phyloP scores from a whole-genome alignment of 2,888 invertebrate genomes.

The Marasmarcha lunaedactyla region DNA sequence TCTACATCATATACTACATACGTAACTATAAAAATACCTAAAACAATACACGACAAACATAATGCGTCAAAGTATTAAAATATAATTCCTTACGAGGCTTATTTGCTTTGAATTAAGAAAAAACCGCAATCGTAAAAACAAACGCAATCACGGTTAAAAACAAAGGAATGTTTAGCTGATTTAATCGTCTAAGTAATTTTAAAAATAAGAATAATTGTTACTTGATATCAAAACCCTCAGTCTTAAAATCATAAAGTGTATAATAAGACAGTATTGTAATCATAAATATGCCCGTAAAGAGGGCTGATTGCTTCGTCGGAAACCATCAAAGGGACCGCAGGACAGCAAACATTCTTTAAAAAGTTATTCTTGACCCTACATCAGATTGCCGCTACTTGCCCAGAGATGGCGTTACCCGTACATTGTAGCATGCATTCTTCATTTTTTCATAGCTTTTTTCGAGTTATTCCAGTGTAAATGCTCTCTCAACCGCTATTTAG shows the following conservation, averaged over 20 bases:
- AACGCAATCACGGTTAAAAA: no score
- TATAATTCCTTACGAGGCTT: no score
- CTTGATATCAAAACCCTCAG: slow-evolving; percentile 19
- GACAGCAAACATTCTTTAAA: slow-evolving; percentile 47
- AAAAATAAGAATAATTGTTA: no score
- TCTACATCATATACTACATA: no score
- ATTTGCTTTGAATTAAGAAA: no score
- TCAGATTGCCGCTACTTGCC: slow-evolving; percentile 45
- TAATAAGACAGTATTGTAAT: slow-evolving; percentile 68
- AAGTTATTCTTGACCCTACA: slow-evolving; percentile 56
- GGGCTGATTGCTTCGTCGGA: slow-evolving; percentile 68
- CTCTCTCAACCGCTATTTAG: slow-evolving; percentile 58
- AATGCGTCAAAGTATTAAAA: no score
- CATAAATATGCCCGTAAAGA: slow-evolving; percentile 67
- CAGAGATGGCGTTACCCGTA: slow-evolving; percentile 61
- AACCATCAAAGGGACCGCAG: slow-evolving; percentile 62
- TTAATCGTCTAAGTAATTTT: no score
- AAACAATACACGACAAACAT: no score
- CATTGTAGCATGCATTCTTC: slow-evolving; percentile 44
- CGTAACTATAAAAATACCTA: no score
- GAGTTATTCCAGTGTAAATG: slow-evolving; percentile 32
- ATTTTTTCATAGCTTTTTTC: slow-evolving; percentile 31
- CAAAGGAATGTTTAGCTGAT: no score
- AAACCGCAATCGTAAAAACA: no score
- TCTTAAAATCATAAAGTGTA: slow-evolving; percentile 65